Base-by-base conservation (phyloP, 1,140 invertebrate genomes). In the Pentalonia nigronervosa region DNA sequence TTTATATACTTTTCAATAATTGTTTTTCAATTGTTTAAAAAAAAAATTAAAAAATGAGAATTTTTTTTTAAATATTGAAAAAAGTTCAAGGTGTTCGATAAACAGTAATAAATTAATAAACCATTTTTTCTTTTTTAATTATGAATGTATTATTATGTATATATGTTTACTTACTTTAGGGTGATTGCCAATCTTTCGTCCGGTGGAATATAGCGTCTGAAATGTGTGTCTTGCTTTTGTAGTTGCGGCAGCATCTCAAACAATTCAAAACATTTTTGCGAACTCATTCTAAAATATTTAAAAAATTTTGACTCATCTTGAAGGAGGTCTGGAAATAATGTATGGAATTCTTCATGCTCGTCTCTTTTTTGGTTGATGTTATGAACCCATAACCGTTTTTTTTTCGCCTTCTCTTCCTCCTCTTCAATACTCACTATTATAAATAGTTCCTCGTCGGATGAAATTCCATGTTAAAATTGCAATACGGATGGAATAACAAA, bases 111-210 rank as follows among this genome's bases (percentile, higher is more conserved):
- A 34, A 76, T n/a, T 4, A 81, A n/a, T n/a, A n/a, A n/a, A n/a
- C n/a, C n/a, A n/a, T n/a, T n/a, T n/a, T 34, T 81, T 36, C 1
- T 81, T 81, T 34, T 81, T 60, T 25, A 60, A 60, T 56, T 56
- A 60, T 60, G 67, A 34, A 17, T 76, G 17, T 30, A 67, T 76
- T 30, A n/a, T 76, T 76, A 76, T 6, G 20, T 34, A 81, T 6
- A n/a, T 81, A 84, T 84, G 36, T 84, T 84, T 84, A 41, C 81
- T 84, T 84, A 84, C 81, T 84, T 41, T 23, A 84, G 20, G 20
- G 81, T 84, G 81, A 84, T 84, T 81, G 81, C 81, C n/a, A 84
- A 84, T 84, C 36, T 45, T 86, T 86, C 36, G 30, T 86, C 83
- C 6, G 83, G 41, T 30, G 83, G 83, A 1, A 86, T 87, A n/a